phyloP scores from a whole-genome alignment of 1,140 invertebrate species.

The Drosophila sproati region DNA sequence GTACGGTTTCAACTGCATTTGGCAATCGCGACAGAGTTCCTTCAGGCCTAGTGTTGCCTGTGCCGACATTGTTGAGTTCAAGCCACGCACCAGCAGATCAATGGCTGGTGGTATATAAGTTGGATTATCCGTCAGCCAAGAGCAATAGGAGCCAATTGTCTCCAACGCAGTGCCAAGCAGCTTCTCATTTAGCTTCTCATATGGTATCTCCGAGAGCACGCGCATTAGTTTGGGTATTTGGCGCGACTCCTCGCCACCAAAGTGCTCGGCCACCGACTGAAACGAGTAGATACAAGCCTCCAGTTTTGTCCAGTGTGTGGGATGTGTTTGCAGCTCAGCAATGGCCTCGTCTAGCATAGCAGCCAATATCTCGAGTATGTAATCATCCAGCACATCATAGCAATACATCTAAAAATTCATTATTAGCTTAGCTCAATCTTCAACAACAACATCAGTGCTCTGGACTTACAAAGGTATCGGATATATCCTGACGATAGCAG shows the following conservation, averaged over 20 bases:
- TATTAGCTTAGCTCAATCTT: slow-evolving; percentile 42
- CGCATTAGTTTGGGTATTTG: slow-evolving; percentile 89
- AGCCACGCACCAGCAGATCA: slow-evolving; percentile 88
- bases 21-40: slow-evolving; percentile 93
- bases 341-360: slow-evolving; percentile 86
- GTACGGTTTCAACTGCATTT: slow-evolving; percentile 89
- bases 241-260: slow-evolving; percentile 87
- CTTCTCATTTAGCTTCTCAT: slow-evolving; percentile 86
- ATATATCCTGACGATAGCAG: slow-evolving; percentile 96
- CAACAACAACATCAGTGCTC: background rate
- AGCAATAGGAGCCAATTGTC: slow-evolving; percentile 91
- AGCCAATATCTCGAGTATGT: slow-evolving; percentile 88
- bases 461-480: slow-evolving; percentile 91
- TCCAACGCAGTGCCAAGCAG: slow-evolving; percentile 89
- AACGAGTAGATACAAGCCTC: slow-evolving; percentile 94
- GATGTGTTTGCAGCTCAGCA: slow-evolving; percentile 84
- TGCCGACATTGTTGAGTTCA: slow-evolving; percentile 89
- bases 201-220: slow-evolving; percentile 89
- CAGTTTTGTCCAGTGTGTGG: slow-evolving; percentile 83
- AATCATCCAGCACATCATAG: slow-evolving; percentile 90
- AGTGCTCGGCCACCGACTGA: slow-evolving; percentile 91
- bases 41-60: slow-evolving; percentile 94
- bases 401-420: slow-evolving; percentile 90
- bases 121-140: slow-evolving; percentile 91
- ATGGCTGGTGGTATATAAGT: slow-evolving; percentile 85